These are phyloP conservation scores for Plectropomus leopardus DNA, from an alignment of 2,113 vertebrate genomes.

Conservation along the genomic window DNA sequence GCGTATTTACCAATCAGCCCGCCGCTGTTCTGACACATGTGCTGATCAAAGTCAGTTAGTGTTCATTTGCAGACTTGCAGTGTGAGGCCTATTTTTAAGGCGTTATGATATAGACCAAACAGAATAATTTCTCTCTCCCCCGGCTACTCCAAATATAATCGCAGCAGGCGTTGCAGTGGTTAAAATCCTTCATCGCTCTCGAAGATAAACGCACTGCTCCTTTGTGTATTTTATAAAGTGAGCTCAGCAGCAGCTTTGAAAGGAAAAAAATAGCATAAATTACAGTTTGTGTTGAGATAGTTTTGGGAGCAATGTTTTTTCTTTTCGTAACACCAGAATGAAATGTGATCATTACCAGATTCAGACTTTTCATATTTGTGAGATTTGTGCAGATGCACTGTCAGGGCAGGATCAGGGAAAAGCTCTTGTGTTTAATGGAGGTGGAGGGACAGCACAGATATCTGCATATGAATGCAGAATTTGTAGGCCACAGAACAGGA, in stretches of 20 bases:
- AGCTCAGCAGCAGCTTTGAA: not conserved
- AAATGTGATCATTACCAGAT: constrained; percentile 8
- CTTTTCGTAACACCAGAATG: not conserved
- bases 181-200: not conserved
- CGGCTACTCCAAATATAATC: constrained; percentile 21
- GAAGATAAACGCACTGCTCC: constrained; percentile 4
- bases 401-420: not conserved
- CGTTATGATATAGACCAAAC: constrained; percentile 8
- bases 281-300: not conserved
- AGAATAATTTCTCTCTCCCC: constrained; percentile 1
- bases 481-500: not conserved
- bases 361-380: not conserved
- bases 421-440: not conserved
- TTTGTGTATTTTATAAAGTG: not conserved
- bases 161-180: not conserved
- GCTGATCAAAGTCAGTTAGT: constrained; percentile 16
- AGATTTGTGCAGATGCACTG: not conserved
- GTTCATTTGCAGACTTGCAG: constrained; percentile 4
- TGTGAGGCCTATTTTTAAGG: not conserved
- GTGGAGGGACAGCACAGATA: not conserved
- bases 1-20: not conserved
- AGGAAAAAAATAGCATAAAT: not conserved
- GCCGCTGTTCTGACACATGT: not conserved
- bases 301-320: constrained; percentile 11
- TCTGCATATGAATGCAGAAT: no score